Conservation (phyloP, 2,113 vertebrate species). For the Acinonyx jubatus region DNA sequence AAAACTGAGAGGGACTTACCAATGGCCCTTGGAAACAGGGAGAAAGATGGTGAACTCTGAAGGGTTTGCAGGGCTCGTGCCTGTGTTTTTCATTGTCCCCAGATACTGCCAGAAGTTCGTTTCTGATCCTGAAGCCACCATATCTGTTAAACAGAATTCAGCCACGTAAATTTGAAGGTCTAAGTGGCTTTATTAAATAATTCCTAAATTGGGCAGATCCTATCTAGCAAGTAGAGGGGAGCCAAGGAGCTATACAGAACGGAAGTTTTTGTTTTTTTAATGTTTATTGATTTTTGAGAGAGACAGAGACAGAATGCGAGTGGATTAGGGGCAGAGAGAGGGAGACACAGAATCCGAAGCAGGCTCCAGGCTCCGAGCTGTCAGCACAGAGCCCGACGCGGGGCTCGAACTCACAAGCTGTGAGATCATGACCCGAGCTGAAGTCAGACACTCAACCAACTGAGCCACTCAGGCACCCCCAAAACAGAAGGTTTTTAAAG, state of each 20-base stretch:
- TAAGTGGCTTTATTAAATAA: not conserved
- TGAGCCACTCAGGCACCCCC: no score
- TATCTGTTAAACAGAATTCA: not conserved
- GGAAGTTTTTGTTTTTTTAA: not conserved
- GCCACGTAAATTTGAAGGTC: not conserved
- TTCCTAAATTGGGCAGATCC: not conserved
- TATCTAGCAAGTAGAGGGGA: not conserved
- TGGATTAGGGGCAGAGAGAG: no score
- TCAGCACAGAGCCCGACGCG: no score
- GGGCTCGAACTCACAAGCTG: no score
- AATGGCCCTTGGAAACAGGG: not conserved
- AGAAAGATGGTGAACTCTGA: not conserved
- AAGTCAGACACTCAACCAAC: no score
- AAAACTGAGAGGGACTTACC: not conserved
- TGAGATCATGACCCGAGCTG: no score
- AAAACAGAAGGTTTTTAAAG: not conserved
- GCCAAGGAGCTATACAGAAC: not conserved
- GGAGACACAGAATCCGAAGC: no score
- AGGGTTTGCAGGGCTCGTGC: not conserved
- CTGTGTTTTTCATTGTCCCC: not conserved
- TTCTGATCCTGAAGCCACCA: not conserved
- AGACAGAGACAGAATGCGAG: no score
- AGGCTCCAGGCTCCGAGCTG: no score
- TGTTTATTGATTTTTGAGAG: no score
- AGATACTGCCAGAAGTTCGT: not conserved